These are phyloP conservation scores for Mesorhabditis sp. DNA, from an alignment of 2,888 invertebrate species.

Conservation along the genomic window DNA sequence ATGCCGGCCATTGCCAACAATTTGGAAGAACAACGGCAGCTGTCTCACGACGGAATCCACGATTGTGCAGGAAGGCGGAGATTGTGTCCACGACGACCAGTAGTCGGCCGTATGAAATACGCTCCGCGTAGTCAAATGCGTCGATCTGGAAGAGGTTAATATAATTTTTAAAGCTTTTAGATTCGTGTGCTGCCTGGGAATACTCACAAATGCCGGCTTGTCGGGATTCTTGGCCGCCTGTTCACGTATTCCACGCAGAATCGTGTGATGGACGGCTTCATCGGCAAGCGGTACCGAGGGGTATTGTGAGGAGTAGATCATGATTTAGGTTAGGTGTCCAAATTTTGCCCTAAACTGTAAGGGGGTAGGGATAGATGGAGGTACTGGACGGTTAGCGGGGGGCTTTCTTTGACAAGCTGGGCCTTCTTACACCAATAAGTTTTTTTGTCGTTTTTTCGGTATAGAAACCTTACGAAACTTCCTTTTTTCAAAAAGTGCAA, in stretches of 20 bases:
- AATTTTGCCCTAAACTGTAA: no score
- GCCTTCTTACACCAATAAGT: no score
- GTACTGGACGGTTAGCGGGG: no score
- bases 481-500: no score
- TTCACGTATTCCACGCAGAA: conserved; percentile 27
- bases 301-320: conserved; percentile 26
- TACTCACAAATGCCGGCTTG: conserved; percentile 30
- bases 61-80: not conserved
- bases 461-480: no score
- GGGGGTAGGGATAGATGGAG: no score
- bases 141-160: conserved; percentile 15
- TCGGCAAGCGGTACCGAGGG: conserved; percentile 24
- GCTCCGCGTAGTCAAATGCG: not conserved
- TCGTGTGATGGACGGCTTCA: conserved; percentile 29
- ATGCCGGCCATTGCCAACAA: conserved; percentile 30
- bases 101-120: not conserved
- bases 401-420: no score
- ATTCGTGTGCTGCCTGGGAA: no score
- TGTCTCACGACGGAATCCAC: not conserved
- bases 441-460: no score
- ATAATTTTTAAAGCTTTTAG: not conserved
- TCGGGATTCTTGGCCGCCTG: conserved; percentile 23
- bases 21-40: conserved; percentile 35
- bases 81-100: not conserved
- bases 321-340: not conserved